These are phyloP conservation scores for Cricetomys ansorgei DNA, from an alignment of 2,113 vertebrate species.

Conservation along the genomic window DNA sequence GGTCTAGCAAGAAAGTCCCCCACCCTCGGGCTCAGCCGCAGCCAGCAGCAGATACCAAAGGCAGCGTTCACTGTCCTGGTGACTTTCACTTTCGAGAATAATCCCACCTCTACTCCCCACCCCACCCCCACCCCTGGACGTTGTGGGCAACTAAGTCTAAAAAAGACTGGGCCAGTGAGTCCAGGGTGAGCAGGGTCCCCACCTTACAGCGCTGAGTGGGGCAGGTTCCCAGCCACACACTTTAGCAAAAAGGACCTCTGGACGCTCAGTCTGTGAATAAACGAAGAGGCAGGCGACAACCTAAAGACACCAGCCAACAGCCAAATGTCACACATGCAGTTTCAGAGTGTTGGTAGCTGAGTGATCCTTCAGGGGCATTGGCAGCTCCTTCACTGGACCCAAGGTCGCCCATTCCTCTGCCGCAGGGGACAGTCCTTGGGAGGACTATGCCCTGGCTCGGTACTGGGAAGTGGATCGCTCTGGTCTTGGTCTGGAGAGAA, in stretches of 20 bases:
- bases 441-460: accelerated
- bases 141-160: background rate
- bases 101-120: background rate
- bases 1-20: accelerated
- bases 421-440: accelerated
- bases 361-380: background rate
- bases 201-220: background rate
- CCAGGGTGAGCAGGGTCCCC: background rate
- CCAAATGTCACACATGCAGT: background rate
- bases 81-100: background rate
- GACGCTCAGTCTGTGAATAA: background rate
- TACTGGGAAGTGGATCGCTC: accelerated
- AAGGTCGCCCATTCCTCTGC: background rate
- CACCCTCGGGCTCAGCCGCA: background rate
- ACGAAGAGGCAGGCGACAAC: background rate
- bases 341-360: background rate
- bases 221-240: background rate
- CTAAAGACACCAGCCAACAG: background rate
- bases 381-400: background rate
- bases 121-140: too few relatives aligned
- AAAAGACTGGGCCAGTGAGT: background rate
- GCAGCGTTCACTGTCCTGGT: background rate
- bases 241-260: background rate
- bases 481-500: accelerated
- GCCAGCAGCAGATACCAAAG: background rate